Conservation (phyloP, 2,797 vertebrate genomes). For the Spondyliosoma cantharus region DNA sequence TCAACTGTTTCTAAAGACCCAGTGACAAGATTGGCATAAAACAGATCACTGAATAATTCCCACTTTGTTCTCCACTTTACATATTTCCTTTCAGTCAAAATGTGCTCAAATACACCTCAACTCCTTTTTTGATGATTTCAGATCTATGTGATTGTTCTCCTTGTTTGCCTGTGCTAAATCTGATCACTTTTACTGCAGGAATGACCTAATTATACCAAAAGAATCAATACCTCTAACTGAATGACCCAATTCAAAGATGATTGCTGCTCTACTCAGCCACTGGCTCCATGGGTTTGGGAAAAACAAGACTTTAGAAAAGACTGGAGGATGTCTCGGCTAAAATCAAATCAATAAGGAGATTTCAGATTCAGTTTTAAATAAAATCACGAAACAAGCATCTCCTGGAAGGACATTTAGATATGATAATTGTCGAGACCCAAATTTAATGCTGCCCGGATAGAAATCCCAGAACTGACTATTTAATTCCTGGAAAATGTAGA, state of each 20-base stretch:
- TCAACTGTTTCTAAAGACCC: too few relatives aligned
- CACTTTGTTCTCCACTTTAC: background rate
- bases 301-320: slow-evolving; percentile 3
- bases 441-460: background rate
- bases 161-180: slow-evolving; percentile 14
- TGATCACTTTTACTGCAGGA: slow-evolving; percentile 1
- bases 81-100: slow-evolving; percentile 14
- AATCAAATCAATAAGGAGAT: background rate
- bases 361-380: background rate
- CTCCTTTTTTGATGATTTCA: slow-evolving; percentile 10
- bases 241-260: slow-evolving; percentile 42
- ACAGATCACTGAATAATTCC: background rate
- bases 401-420: background rate
- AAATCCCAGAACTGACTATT: slow-evolving; percentile 1
- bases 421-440: background rate
- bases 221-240: slow-evolving; percentile 46
- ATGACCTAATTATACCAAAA: slow-evolving; percentile 29
- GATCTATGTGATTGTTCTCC: slow-evolving; percentile 24
- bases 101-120: background rate
- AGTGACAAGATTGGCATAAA: too few relatives aligned
- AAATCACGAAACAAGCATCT: slow-evolving; percentile 10
- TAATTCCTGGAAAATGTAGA: slow-evolving; percentile 11
- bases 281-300: slow-evolving; percentile 4
- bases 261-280: slow-evolving; percentile 19
- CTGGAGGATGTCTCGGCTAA: background rate